phyloP scores from a whole-genome alignment of 2,888 invertebrate species.

The Neoscelio sp. region DNA sequence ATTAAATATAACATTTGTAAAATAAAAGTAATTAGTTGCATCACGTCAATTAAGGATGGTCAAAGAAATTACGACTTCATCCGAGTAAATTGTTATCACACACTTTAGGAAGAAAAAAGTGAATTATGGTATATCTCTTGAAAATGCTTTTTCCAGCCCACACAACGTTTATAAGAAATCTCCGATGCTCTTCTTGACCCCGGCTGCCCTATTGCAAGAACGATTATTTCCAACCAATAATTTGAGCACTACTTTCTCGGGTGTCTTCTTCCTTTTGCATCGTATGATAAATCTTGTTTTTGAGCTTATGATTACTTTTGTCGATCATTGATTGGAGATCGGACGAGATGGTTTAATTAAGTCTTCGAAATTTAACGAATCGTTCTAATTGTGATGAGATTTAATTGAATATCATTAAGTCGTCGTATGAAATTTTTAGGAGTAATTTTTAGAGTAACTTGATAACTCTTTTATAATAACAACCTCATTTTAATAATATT shows the following conservation, averaged over 20 bases:
- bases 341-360: constrained; percentile 45
- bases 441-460: too few relatives aligned
- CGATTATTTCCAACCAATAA: constrained; percentile 69
- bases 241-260: constrained; percentile 66
- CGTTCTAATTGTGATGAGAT: constrained; percentile 6
- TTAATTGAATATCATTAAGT: constrained; percentile 31
- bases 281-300: constrained; percentile 56
- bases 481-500: constrained; percentile 25
- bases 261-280: constrained; percentile 52
- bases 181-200: constrained; percentile 50
- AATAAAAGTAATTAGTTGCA: not conserved
- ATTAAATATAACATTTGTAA: constrained; percentile 16
- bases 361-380: constrained; percentile 6
- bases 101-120: constrained; percentile 19
- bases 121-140: constrained; percentile 32
- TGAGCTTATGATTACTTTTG: constrained; percentile 26
- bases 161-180: constrained; percentile 64
- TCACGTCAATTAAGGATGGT: not conserved
- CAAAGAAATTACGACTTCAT: constrained; percentile 4
- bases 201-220: constrained; percentile 59
- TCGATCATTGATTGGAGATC: constrained; percentile 34
- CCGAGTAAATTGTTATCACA: constrained; percentile 20
- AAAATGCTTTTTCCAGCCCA: constrained; percentile 65
- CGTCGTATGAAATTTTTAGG: too few relatives aligned
- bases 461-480: constrained; percentile 39